Conservation (phyloP, 2,797 vertebrate species). For the Pygocentrus nattereri region DNA sequence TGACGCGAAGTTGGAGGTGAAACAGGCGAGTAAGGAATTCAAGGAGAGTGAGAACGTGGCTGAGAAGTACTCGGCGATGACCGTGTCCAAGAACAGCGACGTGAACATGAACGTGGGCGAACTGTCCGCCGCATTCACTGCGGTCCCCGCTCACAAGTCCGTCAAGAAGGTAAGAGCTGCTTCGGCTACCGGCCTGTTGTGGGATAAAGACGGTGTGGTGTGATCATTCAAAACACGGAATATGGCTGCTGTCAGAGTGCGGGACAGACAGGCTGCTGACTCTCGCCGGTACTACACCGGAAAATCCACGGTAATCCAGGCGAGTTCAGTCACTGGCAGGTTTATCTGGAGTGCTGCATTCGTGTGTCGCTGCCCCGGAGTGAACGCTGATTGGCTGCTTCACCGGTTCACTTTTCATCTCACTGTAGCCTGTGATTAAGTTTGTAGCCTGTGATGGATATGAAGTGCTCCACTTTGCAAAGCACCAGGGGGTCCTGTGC, state of each 20-base stretch:
- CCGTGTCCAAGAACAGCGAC: constrained; percentile 82
- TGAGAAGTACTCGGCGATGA: constrained; percentile 84
- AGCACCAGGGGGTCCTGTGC: too few species aligned
- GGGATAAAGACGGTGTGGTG: background rate
- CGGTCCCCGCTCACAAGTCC: constrained; percentile 81
- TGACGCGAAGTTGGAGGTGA: constrained; percentile 80
- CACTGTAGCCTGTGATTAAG: too few species aligned
- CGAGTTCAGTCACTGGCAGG: too few species aligned
- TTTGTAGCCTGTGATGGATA: too few species aligned
- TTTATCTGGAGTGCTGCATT: too few species aligned
- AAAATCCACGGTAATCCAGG: too few species aligned
- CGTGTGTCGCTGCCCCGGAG: too few species aligned
- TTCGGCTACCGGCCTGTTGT: constrained; percentile 13
- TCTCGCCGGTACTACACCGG: background rate
- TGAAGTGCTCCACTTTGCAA: too few species aligned
- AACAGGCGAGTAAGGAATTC: constrained; percentile 86
- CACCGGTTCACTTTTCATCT: too few species aligned
- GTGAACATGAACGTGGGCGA: constrained; percentile 84
- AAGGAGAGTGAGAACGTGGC: constrained; percentile 87
- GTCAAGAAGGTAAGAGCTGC: constrained; percentile 82
- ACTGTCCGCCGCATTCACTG: constrained; percentile 82
- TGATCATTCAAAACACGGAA: constrained; percentile 11
- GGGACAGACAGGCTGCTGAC: background rate
- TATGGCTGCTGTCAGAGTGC: constrained; percentile 17
- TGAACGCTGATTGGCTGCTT: too few species aligned